Evolutionary conservation across 30 jellyfish, hydroid and myxozoan genomes (phyloP).

Genomic region (Phacellophora camtschatica): DNA sequence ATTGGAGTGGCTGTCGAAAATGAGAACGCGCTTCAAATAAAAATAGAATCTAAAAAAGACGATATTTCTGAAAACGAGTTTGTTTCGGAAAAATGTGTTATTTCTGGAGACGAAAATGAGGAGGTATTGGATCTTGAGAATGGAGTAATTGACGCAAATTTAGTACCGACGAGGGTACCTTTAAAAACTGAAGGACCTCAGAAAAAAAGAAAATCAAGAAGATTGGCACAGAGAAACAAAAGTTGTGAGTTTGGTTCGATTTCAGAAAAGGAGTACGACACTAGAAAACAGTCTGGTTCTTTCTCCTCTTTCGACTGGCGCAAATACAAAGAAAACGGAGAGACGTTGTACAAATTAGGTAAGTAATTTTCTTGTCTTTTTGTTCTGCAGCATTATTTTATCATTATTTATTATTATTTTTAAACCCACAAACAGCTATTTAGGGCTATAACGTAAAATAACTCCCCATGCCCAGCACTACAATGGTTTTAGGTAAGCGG

Average conservation of each 20-base stretch:
- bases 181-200: not conserved
- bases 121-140: not conserved
- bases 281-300: conserved; percentile 59
- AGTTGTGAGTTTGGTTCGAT: conserved; percentile 58
- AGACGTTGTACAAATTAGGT: conserved; percentile 19
- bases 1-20: not conserved
- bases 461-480: no score
- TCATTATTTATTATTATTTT: not conserved
- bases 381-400: not conserved
- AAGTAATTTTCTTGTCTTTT: not conserved
- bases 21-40: not conserved
- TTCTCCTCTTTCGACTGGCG: conserved; percentile 67
- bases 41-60: not conserved
- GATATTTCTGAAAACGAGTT: not conserved
- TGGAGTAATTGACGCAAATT: not conserved
- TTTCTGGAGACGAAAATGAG: not conserved
- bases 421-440: not conserved
- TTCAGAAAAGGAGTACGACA: conserved; percentile 35
- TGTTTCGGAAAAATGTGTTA: not conserved
- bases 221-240: conserved; percentile 46
- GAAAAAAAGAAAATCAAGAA: conserved; percentile 16
- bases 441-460: no score
- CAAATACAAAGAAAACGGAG: conserved; percentile 18
- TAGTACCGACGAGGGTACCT: not conserved
- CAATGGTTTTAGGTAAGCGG: no score